Base-by-base conservation (phyloP, 2,888 invertebrate species). In the Notodonta dromedarius region DNA sequence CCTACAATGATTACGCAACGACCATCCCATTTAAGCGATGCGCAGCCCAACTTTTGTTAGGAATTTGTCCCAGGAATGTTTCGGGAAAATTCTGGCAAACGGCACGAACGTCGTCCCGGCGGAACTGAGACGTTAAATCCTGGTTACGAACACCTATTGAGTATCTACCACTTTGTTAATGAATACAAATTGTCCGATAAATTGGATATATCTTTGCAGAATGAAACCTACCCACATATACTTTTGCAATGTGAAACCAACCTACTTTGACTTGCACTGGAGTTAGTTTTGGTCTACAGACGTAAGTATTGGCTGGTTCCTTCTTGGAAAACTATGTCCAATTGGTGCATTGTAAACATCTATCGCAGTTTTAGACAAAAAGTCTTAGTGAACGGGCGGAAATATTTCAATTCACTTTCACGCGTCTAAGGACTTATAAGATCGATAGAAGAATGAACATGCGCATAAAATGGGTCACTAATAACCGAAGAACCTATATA, bases 121-220 rank as follows among this genome's bases (percentile, higher is more conserved):
- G 82, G 79, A 86, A 91, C 82, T 87, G 85, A 91, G 91, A 91
- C 86, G 87, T 91, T 90, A 89, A 90, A 87, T 87, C 86, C 86
- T 84, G 79, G 86, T 86, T 87, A 86, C 86, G 82, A 85, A 73
- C 69, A 82, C 85, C 83, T 84, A 90, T 86, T 84, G 85, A 86
- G 85, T 84, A 79, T 81, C 82, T 79, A 82, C 84, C 82, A 83
- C 82, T 85, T 83, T 78, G 83, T 79, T 89, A 88, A 88, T 90
- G 85, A 85, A 85, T 83, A 89, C 83, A 85, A 86, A 88, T 86
- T 84, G 85, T 79, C 71, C 73, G 77, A 81, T 83, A 80, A 84
- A 85, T 85, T 83, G 79, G 76, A 76, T 71, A 69, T 78, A 83
- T 24, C 2, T 24, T 24, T 24, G 24, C 24, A 24, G 24, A 24